A percentile compares a stretch with the other conserved stretches of the same genome.
Evolutionary conservation across 1,140 invertebrate genomes (phyloP).

Genomic region (Drosophila funebris): DNA sequence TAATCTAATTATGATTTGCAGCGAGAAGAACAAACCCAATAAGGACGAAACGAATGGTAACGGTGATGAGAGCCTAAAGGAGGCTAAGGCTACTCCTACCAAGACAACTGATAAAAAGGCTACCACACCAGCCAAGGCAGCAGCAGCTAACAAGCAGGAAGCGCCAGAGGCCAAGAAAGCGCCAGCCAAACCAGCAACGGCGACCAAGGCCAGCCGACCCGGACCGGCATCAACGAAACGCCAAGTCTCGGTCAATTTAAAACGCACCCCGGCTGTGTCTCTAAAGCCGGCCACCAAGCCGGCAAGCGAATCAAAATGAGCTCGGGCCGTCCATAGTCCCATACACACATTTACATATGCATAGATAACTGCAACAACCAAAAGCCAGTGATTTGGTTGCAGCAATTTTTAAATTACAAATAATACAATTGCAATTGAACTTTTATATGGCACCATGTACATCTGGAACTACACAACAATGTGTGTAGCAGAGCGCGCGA

Average conservation of each 20-base stretch:
- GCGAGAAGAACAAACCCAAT: slow-evolving; percentile 74
- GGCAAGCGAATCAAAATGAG: slow-evolving; percentile 55
- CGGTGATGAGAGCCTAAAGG: slow-evolving; percentile 46
- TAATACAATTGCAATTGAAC: slow-evolving; percentile 51
- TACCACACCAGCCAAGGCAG: slow-evolving; percentile 31
- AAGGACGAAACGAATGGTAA: slow-evolving; percentile 61
- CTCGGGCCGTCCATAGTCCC: slow-evolving; percentile 24
- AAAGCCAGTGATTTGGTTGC: slow-evolving; percentile 66
- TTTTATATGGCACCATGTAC: slow-evolving; percentile 41
- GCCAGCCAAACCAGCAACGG: slow-evolving; percentile 39
- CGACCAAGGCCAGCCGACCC: slow-evolving; percentile 47
- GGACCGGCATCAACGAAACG: slow-evolving; percentile 66
- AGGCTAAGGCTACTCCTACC: slow-evolving; percentile 18
- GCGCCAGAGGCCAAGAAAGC: slow-evolving; percentile 45
- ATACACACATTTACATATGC: slow-evolving; percentile 8
- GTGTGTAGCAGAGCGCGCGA: slow-evolving; percentile 18
- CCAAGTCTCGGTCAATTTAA: slow-evolving; percentile 66
- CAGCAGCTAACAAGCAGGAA: background rate
- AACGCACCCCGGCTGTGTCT: slow-evolving; percentile 53
- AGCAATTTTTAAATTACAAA: slow-evolving; percentile 33
- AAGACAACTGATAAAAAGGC: slow-evolving; percentile 57
- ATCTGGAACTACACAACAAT: slow-evolving; percentile 35
- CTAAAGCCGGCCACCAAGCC: slow-evolving; percentile 60
- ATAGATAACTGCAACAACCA: slow-evolving; percentile 46
- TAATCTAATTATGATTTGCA: slow-evolving; percentile 22